These are phyloP conservation scores for Numida meleagris DNA, from an alignment of 2,113 vertebrate genomes.

Conservation along the genomic window DNA sequence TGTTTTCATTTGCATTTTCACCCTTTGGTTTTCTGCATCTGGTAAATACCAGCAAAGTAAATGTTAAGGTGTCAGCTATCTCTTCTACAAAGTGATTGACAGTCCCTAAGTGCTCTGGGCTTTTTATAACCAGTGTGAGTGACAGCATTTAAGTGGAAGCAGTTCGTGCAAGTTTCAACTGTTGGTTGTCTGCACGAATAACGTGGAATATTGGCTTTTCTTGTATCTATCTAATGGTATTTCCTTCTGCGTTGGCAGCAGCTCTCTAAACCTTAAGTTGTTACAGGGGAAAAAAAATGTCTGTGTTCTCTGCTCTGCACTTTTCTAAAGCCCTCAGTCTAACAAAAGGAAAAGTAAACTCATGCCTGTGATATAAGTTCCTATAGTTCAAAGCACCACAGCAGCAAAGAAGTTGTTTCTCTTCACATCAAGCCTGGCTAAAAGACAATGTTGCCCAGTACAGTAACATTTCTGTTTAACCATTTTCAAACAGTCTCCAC, in stretches of 20 bases:
- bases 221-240: slow-evolving; percentile 64
- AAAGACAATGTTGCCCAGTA: neutral
- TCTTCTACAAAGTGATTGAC: slow-evolving; percentile 71
- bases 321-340: slow-evolving; percentile 16
- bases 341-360: slow-evolving; percentile 46
- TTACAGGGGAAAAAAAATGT: neutral
- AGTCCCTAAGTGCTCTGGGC: slow-evolving; percentile 67
- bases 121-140: slow-evolving; percentile 74
- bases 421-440: neutral
- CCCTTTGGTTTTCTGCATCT: slow-evolving; percentile 54
- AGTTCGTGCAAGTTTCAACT: slow-evolving; percentile 56
- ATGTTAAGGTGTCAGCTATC: slow-evolving; percentile 71
- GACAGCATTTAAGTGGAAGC: slow-evolving; percentile 68
- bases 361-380: neutral
- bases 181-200: slow-evolving; percentile 62
- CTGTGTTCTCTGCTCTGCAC: slow-evolving; percentile 9
- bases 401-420: neutral
- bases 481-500: neutral
- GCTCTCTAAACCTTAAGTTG: slow-evolving; percentile 4
- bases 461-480: neutral
- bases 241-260: slow-evolving; percentile 50
- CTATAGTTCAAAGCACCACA: slow-evolving; percentile 26
- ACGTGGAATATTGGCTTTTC: slow-evolving; percentile 52
- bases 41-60: slow-evolving; percentile 67
- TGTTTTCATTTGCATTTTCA: slow-evolving; percentile 63